A percentile compares a stretch with the other conserved stretches of the same genome.
phyloP scores from a whole-genome alignment of 1,140 invertebrate genomes.

The Anagrus nilaparvatae region DNA sequence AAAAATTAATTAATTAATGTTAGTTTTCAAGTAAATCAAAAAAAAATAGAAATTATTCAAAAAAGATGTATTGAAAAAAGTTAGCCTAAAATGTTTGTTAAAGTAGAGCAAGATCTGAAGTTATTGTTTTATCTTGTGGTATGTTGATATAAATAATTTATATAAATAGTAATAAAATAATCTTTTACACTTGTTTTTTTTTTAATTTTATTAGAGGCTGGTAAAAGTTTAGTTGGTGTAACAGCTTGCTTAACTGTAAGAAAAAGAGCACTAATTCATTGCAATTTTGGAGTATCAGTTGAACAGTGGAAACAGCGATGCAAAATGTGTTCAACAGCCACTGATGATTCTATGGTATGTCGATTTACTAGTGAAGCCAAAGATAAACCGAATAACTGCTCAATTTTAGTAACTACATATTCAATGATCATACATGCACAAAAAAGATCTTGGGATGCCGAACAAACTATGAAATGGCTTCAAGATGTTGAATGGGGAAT shows the following conservation, averaged over 20 bases:
- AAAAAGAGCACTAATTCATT: slow-evolving; percentile 87
- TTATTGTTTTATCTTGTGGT: slow-evolving; percentile 97
- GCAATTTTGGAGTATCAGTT: slow-evolving; percentile 97
- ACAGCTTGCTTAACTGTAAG: slow-evolving; percentile 97
- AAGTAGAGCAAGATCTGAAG: slow-evolving; percentile 92
- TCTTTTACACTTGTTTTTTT: slow-evolving; percentile 5
- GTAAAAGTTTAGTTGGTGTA: slow-evolving; percentile 96
- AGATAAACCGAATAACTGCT: slow-evolving; percentile 94
- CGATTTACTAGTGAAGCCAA: slow-evolving; percentile 98
- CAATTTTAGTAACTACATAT: slow-evolving; percentile 95
- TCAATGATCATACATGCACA: slow-evolving; percentile 99
- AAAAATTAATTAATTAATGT: slow-evolving; percentile 60
- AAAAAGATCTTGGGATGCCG: slow-evolving; percentile 94
- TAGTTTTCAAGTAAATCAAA: slow-evolving; percentile 90
- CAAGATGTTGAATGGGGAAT: slow-evolving; percentile 99
- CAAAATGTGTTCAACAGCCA: slow-evolving; percentile 99
- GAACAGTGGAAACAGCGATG: slow-evolving; percentile 99
- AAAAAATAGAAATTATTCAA: slow-evolving; percentile 91
- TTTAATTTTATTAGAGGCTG: slow-evolving; percentile 57
- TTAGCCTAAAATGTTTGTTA: slow-evolving; percentile 99
- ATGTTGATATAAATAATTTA: slow-evolving; percentile 20
- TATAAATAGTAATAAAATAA: not conserved
- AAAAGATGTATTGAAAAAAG: slow-evolving; percentile 98
- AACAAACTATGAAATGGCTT: slow-evolving; percentile 98
- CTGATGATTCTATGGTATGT: slow-evolving; percentile 98